phyloP scores from a whole-genome alignment of 2,797 vertebrate genomes.

The Anniella stebbinsi region DNA sequence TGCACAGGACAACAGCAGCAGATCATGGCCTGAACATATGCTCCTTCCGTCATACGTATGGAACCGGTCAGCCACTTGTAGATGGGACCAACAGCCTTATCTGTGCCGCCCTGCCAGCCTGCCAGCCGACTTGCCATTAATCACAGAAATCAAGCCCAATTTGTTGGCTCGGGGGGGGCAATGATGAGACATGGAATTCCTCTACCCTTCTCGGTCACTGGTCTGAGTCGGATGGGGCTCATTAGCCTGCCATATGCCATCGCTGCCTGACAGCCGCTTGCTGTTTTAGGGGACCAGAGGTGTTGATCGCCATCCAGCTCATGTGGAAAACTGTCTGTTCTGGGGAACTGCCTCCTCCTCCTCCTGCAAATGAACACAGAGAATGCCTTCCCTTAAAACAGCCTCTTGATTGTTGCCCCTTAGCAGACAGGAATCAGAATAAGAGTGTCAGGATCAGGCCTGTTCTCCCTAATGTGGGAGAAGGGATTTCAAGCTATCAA shows the following conservation, averaged over 20 bases:
- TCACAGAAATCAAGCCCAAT: neutral
- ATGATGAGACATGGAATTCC: neutral
- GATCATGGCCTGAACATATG: neutral
- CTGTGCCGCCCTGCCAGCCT: neutral
- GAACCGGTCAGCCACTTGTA: neutral
- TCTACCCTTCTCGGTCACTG: neutral
- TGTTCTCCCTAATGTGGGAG: too few species aligned
- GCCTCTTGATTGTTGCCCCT: neutral
- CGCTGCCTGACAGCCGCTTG: neutral
- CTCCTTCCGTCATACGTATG: neutral
- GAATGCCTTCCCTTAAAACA: neutral
- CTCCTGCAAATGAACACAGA: neutral
- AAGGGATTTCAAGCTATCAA: too few species aligned
- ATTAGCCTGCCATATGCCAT: neutral
- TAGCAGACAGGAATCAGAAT: neutral
- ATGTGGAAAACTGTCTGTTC: neutral
- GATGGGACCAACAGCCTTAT: neutral
- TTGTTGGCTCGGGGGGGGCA: neutral
- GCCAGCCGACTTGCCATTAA: neutral
- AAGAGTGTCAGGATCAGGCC: too few species aligned
- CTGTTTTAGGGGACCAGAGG: neutral
- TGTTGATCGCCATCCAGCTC: neutral
- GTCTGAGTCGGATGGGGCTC: neutral
- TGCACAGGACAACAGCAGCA: neutral
- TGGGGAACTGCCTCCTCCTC: neutral